These are phyloP conservation scores for Macroramphosus scolopax DNA, from an alignment of 2,797 vertebrate species.

Conservation along the genomic window DNA sequence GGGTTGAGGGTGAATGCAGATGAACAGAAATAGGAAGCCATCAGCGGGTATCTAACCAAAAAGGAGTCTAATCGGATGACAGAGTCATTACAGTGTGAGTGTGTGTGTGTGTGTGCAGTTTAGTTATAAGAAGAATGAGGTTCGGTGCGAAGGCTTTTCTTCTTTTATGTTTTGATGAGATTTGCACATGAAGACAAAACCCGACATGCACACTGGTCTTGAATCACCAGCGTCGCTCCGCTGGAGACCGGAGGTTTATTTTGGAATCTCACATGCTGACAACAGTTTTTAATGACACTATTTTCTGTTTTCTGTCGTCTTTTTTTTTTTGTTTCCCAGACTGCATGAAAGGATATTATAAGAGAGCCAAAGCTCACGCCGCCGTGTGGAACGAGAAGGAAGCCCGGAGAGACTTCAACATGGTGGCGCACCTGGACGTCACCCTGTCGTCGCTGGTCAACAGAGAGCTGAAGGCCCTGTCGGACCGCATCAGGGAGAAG, in stretches of 20 bases:
- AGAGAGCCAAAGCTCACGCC: constrained; percentile 91
- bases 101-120: constrained; percentile 8
- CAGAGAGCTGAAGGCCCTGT: constrained; percentile 82
- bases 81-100: background rate
- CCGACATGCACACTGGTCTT: too few species aligned
- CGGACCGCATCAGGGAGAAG: constrained; percentile 81
- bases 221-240: too few species aligned
- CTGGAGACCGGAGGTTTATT: too few species aligned
- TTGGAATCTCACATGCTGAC: constrained; percentile 6
- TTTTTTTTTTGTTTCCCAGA: constrained; percentile 70
- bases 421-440: constrained; percentile 84
- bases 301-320: background rate
- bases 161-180: too few species aligned
- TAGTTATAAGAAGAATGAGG: too few species aligned
- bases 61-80: constrained; percentile 20
- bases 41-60: constrained; percentile 30
- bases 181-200: too few species aligned
- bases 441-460: constrained; percentile 80
- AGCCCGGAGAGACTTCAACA: constrained; percentile 88
- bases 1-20: constrained; percentile 61
- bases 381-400: constrained; percentile 92
- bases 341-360: constrained; percentile 95
- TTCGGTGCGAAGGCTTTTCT: background rate
- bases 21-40: constrained; percentile 37
- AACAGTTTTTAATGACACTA: constrained; percentile 1